Evolutionary conservation across 2,888 invertebrate species (phyloP).

Genomic region (Falcaria lacertinaria): DNA sequence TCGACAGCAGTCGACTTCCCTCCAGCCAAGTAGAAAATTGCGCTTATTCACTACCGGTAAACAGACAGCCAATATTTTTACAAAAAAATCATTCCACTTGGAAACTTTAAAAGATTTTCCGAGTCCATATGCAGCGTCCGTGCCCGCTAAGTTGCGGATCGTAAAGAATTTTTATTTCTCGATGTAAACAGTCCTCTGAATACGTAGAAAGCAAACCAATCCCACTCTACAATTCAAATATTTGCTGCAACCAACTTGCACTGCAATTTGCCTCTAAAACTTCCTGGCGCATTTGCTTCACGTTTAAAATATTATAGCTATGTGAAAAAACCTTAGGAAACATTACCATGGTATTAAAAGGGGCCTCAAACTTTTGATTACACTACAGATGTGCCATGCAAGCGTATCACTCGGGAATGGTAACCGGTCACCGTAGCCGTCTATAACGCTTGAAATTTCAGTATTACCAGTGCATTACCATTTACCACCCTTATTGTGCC

Average conservation of each 20-base stretch:
- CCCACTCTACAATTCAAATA: conserved; percentile 75
- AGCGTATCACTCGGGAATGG: too few species aligned
- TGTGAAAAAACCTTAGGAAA: conserved; percentile 28
- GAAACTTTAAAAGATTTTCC: conserved; percentile 15
- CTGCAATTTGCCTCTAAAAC: conserved; percentile 57
- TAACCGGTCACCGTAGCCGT: too few species aligned
- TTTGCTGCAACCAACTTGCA: conserved; percentile 64
- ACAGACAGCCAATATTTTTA: conserved; percentile 15
- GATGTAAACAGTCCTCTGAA: conserved; percentile 60
- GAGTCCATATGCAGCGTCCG: conserved; percentile 2
- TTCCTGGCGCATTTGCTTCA: conserved; percentile 23
- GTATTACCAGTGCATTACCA: too few species aligned
- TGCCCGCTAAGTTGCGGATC: conserved; percentile 22
- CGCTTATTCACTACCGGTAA: conserved; percentile 19
- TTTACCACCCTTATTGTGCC: too few species aligned
- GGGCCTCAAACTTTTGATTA: too few species aligned
- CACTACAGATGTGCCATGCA: too few species aligned
- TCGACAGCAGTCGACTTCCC: conserved; percentile 9
- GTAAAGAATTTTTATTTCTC: conserved; percentile 58
- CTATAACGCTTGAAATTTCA: too few species aligned
- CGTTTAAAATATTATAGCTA: conserved; percentile 30
- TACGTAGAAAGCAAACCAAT: conserved; percentile 71
- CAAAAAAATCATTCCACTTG: conserved; percentile 13
- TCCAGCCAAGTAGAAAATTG: conserved; percentile 23
- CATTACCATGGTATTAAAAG: too few species aligned